Evolutionary conservation across 1,140 invertebrate species (phyloP), one percentile per base, ranked within the genome.

Genomic region (Microplitis mediator): DNA sequence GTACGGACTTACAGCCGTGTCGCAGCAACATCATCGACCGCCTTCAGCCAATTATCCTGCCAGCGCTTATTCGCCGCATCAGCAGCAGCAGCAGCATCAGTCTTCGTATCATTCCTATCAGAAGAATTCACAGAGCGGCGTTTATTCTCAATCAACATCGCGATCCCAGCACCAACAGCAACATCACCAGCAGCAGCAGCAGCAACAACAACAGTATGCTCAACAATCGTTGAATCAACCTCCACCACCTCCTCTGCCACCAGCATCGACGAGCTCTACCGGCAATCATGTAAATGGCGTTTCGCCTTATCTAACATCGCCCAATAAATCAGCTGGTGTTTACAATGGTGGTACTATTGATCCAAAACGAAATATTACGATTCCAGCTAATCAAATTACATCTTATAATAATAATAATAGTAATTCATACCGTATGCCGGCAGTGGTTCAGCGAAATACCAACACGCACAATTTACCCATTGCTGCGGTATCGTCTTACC

Each of bases 381-480:
- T 78, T 3, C 34, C 66, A 0, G 39, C 50, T 4, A 72, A 64
- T 54, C 72, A 71, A 64, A 51, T 23, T 9, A 67, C 71, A 2
- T n/a, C 76, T 0, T 80, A 78, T n/a, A 68, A 0, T 70, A 45
- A 6, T 45, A 45, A 45, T 11, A 45, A 45, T 45, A 45, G 11
- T 45, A 45, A 45, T 45, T 58, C 75, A n/a, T 78, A 77, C 60
- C 74, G 77, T 34, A 64, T 77, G 50, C 69, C 69, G 4, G 50
- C 69, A 14, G 16, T 75, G 36, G 39, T 73, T 1, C 74, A 78
- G 60, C 74, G 81, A 34, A 79, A 54, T 60, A 74, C 77, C 39
- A 87, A 84, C 8, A 87, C 87, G 60, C 89, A 90, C 80, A 89
- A 89, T 73, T 76, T 89, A 31, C 88, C 88, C 0, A 89, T 89